These are phyloP conservation scores for Rhimphoctona megacephalus DNA, from an alignment of 2,888 invertebrate genomes.

Conservation along the genomic window DNA sequence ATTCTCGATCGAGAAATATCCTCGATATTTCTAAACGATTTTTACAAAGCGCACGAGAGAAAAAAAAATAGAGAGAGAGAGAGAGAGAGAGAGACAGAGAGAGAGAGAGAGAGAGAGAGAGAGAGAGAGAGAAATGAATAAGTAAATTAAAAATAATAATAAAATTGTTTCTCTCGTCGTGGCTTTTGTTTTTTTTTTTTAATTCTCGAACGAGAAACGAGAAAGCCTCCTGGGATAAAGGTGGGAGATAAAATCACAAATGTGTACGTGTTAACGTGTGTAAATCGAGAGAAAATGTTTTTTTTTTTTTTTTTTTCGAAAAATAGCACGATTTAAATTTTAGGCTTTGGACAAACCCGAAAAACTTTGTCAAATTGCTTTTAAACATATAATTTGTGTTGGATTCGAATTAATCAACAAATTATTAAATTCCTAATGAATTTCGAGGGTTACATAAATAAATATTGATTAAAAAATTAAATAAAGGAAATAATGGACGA, in stretches of 20 bases:
- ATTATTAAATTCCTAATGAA: background rate
- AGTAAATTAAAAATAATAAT: constrained; percentile 6
- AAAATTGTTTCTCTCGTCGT: constrained; percentile 32
- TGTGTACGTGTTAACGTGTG: constrained; percentile 31
- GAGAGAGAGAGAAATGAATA: background rate
- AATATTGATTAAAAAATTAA: background rate
- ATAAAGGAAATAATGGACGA: background rate
- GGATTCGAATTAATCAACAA: background rate
- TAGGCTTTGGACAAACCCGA: background rate
- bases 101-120: background rate
- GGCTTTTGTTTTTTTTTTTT: constrained; percentile 8
- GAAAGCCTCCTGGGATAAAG: constrained; percentile 65
- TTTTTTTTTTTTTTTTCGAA: background rate
- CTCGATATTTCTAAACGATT: background rate
- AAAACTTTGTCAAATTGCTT: background rate
- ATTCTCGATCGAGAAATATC: constrained; percentile 33
- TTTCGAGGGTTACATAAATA: background rate
- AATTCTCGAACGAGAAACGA: constrained; percentile 51
- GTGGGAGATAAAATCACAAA: constrained; percentile 53
- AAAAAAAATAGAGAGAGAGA: constrained; percentile 1
- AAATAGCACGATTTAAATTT: background rate
- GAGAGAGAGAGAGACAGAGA: background rate
- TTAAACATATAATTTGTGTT: background rate
- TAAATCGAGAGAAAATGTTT: background rate
- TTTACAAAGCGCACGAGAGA: background rate